Base-by-base conservation (phyloP, 2,888 invertebrate species). In the Stegana nigrithorax region DNA sequence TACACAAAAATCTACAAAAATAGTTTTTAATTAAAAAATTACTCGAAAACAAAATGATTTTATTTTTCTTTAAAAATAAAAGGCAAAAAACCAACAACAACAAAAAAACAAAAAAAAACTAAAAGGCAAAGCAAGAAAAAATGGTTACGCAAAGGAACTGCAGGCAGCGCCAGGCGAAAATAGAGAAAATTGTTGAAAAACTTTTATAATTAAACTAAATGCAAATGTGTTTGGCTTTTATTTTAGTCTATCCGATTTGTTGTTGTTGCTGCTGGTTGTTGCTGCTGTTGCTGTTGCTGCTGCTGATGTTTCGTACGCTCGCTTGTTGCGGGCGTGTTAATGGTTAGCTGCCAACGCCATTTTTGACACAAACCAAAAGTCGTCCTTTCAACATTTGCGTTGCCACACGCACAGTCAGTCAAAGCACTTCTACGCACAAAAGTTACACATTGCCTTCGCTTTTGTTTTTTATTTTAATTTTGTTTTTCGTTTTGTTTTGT, bases 121-220 rank as follows among this genome's bases (percentile, higher is more conserved):
- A 63, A 56, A 57, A 58, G 64, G 64, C 36, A 57, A 57, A 36
- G n/a, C n/a, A n/a, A n/a, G n/a, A n/a, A n/a, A n/a, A n/a, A n/a
- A n/a, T n/a, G n/a, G n/a, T n/a, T n/a, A n/a, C n/a, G n/a, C n/a
- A n/a, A n/a, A n/a, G n/a, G n/a, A n/a, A 60, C 14, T 23, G 29
- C 60, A 62, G 60, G 64, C n/a, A n/a, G n/a, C n/a, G n/a, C n/a
- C n/a, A n/a, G n/a, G n/a, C n/a, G n/a, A n/a, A n/a, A 47, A n/a
- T 17, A 6, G 14, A 23, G 17, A 53, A 55, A 55, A 29, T 55
- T 19, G 21, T 32, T 6, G 32, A 55, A 73, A 64, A 78, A 78
- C 72, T 78, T 78, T 78, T 78, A 75, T 75, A 79, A 78, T 78
- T 79, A 79, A 79, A 75, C 69, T 74, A 73, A 78, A 79, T 74